Base-by-base conservation (phyloP, 2,888 invertebrate genomes). In the Platycheirus albimanus region DNA sequence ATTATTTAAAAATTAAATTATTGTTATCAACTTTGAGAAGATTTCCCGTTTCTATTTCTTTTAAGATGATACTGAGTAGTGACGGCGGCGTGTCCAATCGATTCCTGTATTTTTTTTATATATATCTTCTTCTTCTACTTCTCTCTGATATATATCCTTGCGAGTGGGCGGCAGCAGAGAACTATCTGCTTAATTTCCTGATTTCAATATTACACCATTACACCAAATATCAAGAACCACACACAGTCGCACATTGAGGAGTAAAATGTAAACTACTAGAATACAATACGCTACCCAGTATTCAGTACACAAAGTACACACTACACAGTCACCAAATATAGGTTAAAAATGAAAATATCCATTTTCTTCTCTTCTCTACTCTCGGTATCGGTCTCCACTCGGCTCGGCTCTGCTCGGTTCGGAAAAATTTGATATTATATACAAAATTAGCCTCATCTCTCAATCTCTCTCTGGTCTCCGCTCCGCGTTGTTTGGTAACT, bases 271-370 rank as follows among this genome's bases (percentile, higher is more conserved):
- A 75, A 79, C 75, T 79, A 79, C 70, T 61, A 79, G 78, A 79
- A 67, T 58, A 78, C 58, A 51, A 78, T 54, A 41, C 58, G 74
- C 30, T 61, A 24, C 49, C 41, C 20, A 38, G 56, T 49, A 72
- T 6, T 6, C 24, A 24, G 24, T 24, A 24, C 24, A 24, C 3
- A 24, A n/a, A n/a, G n/a, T n/a, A n/a, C n/a, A n/a, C n/a, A n/a
- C n/a, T n/a, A n/a, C 71, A 64, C 77, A 66, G 69, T 51, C 58
- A 76, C 61, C 66, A 63, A 83, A 83, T 83, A 83, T 83, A 83
- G 83, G 83, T 83, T 83, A 83, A 83, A 79, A 83, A 78, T 83
- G 83, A 83, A 83, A 83, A 83, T 83, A 78, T 69, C 78, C 74
- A 83, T 77, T 64, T 83, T 78, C 41, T 41, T 38, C 56, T 24